Evolutionary conservation across 2,888 invertebrate genomes (phyloP).

Genomic region (Itoplectis maculator): DNA sequence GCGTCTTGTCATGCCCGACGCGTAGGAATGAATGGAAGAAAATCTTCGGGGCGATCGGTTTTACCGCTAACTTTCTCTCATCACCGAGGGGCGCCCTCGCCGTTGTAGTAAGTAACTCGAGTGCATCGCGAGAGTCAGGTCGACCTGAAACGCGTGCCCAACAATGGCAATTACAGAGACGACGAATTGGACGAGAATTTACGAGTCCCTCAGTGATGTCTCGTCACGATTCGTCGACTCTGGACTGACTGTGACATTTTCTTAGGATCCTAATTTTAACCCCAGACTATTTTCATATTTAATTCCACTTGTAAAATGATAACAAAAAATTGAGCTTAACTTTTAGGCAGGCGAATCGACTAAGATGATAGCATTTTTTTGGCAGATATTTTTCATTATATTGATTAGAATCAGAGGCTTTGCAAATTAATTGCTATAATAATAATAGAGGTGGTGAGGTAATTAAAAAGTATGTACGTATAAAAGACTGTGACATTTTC

Average conservation of each 20-base stretch:
- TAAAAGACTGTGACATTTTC: too few species aligned
- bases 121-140: not conserved
- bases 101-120: not conserved
- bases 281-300: too few species aligned
- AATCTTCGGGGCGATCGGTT: conserved; percentile 6
- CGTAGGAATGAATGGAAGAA: conserved; percentile 25
- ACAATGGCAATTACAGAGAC: conserved; percentile 17
- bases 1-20: conserved; percentile 17
- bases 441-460: not conserved
- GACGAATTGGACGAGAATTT: not conserved
- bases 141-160: not conserved
- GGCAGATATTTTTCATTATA: not conserved
- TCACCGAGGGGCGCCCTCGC: not conserved
- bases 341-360: too few species aligned
- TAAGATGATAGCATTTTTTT: not conserved
- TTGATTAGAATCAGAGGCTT: not conserved
- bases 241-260: too few species aligned
- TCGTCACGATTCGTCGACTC: too few species aligned
- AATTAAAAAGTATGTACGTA: not conserved
- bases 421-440: not conserved
- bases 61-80: conserved; percentile 26
- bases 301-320: too few species aligned
- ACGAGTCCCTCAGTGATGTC: too few species aligned
- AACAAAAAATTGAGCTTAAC: too few species aligned
- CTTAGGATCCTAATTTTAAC: too few species aligned